Base-by-base conservation (phyloP, 2,797 vertebrate species). In the Myripristis jacobus region DNA sequence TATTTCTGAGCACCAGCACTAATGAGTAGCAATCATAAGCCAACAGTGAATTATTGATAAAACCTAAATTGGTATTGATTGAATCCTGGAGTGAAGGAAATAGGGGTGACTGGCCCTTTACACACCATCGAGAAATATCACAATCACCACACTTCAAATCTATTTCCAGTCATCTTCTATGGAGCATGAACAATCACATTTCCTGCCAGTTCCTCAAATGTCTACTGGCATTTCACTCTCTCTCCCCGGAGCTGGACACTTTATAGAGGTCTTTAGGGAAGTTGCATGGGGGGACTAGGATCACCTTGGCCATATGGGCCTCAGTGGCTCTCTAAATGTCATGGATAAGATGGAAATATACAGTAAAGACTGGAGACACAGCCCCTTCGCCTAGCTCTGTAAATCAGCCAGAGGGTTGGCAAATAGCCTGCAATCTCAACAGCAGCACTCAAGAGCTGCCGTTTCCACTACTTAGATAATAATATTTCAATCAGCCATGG, bases 1-100 rank as follows among this genome's bases (percentile, higher is more conserved):
- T 24, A 27, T 77, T 73, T 68, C 63, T 38, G 41, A 57, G 62
- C 24, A 68, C 70, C 85, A 83, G 82, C 86, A 86, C 77, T 79
- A 83, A 88, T 86, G 55, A 88, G 84, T 77, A 68, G 76, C 81
- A 84, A 90, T 88, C 66, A 81, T 90, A 91, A 90, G 80, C 84
- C 82, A 85, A 91, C 81, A 83, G 88, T 93, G 88, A 95, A 94
- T 94, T 94, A 95, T 94, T 94, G 92, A 94, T 93, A 93, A 77
- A 90, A 77, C 65, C 90, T 93, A 90, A 90, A 91, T 90, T 91
- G 81, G 76, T 93, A 94, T 94, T 91, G 94, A 94, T 90, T 81
- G 67, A 86, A 75, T 86, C 86, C 89, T 79, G 73, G 76, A 87
- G 92, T 90, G 74, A 65, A 58, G 58, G 54, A 77, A 83, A 82